A percentile compares a stretch with the other conserved stretches of the same genome.
phyloP scores from a whole-genome alignment of 2,888 invertebrate genomes.

The Andrena hattorfiana region DNA sequence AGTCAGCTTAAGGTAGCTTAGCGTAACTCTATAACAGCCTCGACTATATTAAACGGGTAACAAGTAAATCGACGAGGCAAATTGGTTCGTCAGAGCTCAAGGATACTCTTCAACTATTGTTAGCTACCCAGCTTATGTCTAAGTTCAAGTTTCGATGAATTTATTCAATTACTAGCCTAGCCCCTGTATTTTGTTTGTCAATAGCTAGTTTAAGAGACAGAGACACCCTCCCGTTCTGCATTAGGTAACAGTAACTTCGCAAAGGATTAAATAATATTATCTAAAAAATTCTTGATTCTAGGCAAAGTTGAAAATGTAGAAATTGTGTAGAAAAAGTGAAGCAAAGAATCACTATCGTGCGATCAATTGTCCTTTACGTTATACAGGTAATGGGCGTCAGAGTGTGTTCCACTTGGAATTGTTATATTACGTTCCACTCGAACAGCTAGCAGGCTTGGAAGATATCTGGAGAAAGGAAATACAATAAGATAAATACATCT shows the following conservation, averaged over 20 bases:
- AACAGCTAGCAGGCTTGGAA: not conserved
- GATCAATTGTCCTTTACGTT: not conserved
- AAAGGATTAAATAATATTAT: not conserved
- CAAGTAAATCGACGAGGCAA: conserved; percentile 42
- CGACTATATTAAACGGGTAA: conserved; percentile 46
- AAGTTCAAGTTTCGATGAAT: conserved; percentile 2
- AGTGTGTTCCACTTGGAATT: not conserved
- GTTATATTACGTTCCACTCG: conserved; percentile 17
- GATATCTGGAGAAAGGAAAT: not conserved
- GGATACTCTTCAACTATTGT: conserved; percentile 47
- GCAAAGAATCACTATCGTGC: not conserved
- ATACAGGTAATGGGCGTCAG: not conserved
- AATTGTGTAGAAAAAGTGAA: not conserved
- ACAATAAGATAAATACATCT: conserved; percentile 22
- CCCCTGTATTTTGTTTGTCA: not conserved
- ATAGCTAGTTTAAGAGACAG: not conserved
- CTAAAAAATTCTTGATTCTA: not conserved
- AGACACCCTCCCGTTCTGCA: not conserved
- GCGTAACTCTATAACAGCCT: conserved; percentile 45
- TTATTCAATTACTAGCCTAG: not conserved
- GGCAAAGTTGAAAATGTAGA: not conserved
- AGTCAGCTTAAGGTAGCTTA: conserved; percentile 60
- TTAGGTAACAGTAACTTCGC: not conserved
- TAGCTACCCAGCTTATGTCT: not conserved
- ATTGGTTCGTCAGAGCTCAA: conserved; percentile 38